Base-by-base conservation (phyloP, 92 coral and sea anemone genomes). In the Epizoanthus illoricatus region DNA sequence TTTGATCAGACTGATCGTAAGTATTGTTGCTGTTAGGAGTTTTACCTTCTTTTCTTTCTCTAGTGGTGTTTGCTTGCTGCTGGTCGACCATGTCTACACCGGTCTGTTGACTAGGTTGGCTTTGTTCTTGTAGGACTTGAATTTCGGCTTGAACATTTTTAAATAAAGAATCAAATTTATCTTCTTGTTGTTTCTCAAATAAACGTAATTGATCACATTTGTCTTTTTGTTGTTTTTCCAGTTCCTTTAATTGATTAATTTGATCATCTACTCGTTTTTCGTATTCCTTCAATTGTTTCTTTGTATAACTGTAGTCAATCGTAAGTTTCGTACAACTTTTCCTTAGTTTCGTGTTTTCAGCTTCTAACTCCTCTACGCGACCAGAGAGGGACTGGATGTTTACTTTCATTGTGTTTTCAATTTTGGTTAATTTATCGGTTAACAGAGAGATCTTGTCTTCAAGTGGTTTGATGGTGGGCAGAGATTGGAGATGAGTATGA, bases 381-480 rank as follows among this genome's bases (percentile, higher is more conserved):
- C 52, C 41, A 18, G 65, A 28, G 7, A 84, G 78, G 17, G n/a
- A 63, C 54, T 84, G 75, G n/a, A 74, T 84, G 45, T 84, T 39
- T 0, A 9, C 65, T 74, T 84, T 73, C 71, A 43, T n/a, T 28
- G 47, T 19, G 55, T 84, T 74, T 55, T 84, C 81, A 7, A 73
- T 41, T 5, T 84, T 81, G 5, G 65, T 49, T 55, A 84, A n/a
- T 84, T 73, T 63, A 45, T 74, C 81, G 20, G 65, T 69, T 41
- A 84, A 42, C 39, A 60, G 19, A 63, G 28, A 40, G 58, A 84
- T 21, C 9, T 74, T 72, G 19, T 68, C 19, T 12, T 43, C 15
- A 52, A 52, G 10, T 15, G 15, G 56, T 2, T 71, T 42, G 20
- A 43, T 45, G 40, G 81, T 16, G 3, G 67, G 24, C 19, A 58